Evolutionary conservation across 2,113 vertebrate genomes (phyloP), one percentile per base, ranked within the genome.

Genomic region (Tetrax tetrax): DNA sequence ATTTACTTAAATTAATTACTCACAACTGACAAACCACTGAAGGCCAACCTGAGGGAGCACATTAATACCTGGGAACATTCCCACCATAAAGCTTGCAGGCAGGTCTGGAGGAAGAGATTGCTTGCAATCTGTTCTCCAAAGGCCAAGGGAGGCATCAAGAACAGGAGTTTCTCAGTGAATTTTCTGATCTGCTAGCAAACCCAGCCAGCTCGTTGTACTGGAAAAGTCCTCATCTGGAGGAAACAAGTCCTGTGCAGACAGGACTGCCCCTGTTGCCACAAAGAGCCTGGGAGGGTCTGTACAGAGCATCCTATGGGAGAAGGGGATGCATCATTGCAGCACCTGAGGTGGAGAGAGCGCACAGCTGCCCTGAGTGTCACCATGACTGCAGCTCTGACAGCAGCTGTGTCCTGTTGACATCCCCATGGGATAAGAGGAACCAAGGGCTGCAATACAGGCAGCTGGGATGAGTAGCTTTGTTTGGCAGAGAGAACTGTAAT

Each of bases 391-490:
- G 22, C 21, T 53, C 66, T 79, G 71, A 38, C 35, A 63, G 64
- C 27, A 51, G 28, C 50, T 93, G 78, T 48, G 48, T 56, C 35
- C 21, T 5, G 2, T 23, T 77, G 27, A 48, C 51, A 54, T 5
- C 27, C 20, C 35, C 15, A 6, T 6, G 20, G 9, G 21, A 17
- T 41, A 64, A 61, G 25, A 71, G 21, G 27, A 13, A 35, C 6
- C 23, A 54, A 47, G 3, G 37, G 8, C n/a, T n/a, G n/a, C n/a
- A n/a, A n/a, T 4, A 15, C 3, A 78, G 29, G 4, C 0, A 22
- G 29, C 2, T 25, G 70, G 37, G 4, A 10, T 38, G 21, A 8
- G 33, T 9, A 20, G 35, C 10, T 72, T 14, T 59, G 8, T n/a
- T 43, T 63, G 23, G 8, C 2, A 7, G 14, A 48, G 41, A 35